These are phyloP conservation scores for Drosophila mercatorum DNA, from an alignment of 2,888 invertebrate species.

Conservation along the genomic window DNA sequence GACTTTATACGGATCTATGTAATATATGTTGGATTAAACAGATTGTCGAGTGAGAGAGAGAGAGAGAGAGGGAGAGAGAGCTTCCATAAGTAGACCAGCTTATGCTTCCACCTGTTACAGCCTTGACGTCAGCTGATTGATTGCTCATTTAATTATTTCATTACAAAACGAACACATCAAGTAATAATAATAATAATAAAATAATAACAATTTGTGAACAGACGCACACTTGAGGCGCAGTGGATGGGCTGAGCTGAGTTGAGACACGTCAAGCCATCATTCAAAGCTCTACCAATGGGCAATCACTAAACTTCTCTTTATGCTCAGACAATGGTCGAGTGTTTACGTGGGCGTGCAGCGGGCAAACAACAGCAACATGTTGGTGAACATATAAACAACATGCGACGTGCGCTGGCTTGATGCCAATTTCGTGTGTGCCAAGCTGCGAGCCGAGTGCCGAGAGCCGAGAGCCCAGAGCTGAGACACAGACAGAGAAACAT, in stretches of 20 bases:
- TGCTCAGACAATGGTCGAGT: conserved; percentile 45
- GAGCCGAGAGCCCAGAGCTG: not conserved
- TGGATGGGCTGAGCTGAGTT: conserved; percentile 30
- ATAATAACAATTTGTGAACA: conserved; percentile 55
- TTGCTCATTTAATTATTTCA: conserved; percentile 62
- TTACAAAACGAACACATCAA: conserved; percentile 45
- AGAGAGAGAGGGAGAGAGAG: no score
- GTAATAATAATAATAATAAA: conserved; percentile 45
- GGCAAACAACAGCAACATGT: conserved; percentile 36
- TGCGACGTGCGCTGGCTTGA: conserved; percentile 67
- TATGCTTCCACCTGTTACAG: not conserved
- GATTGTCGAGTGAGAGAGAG: no score
- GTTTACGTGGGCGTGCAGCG: conserved; percentile 68
- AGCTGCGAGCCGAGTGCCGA: no score
- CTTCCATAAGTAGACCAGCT: no score
- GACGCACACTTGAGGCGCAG: conserved; percentile 37
- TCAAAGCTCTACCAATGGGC: conserved; percentile 62
- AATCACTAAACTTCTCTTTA: conserved; percentile 38
- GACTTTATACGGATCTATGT: no score
- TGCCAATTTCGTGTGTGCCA: conserved; percentile 63
- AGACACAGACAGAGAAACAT: conserved; percentile 5
- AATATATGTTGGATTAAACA: no score
- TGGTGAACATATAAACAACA: conserved; percentile 56
- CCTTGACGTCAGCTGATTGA: conserved; percentile 35
- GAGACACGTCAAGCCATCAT: conserved; percentile 70